Evolutionary conservation across 2,888 invertebrate genomes (phyloP).

Genomic region (Subacronicta megacephala): DNA sequence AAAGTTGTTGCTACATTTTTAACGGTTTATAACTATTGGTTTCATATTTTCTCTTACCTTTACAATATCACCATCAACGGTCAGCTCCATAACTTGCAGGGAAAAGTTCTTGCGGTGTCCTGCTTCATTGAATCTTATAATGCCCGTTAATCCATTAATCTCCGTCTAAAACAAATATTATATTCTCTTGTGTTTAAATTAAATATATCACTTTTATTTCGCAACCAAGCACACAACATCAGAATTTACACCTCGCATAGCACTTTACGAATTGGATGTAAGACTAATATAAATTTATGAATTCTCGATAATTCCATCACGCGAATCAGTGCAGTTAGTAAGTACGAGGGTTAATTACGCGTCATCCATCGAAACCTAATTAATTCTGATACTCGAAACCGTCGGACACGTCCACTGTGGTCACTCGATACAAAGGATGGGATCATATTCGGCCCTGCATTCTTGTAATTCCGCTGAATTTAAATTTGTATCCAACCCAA

Average conservation of each 20-base stretch:
- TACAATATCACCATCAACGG: slow-evolving; percentile 95
- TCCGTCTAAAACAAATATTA: slow-evolving; percentile 92
- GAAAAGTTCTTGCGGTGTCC: slow-evolving; percentile 96
- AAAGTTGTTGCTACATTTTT: slow-evolving; percentile 3
- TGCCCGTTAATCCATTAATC: slow-evolving; percentile 96
- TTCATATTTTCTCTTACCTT: slow-evolving; percentile 88
- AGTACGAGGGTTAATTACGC: slow-evolving; percentile 69
- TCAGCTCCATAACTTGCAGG: slow-evolving; percentile 96
- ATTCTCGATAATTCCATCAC: slow-evolving; percentile 52
- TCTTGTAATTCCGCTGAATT: slow-evolving; percentile 68
- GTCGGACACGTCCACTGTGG: slow-evolving; percentile 45
- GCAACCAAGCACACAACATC: slow-evolving; percentile 1
- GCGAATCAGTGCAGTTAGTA: slow-evolving; percentile 59
- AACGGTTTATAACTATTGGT: slow-evolving; percentile 7
- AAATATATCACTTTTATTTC: slow-evolving; percentile 46
- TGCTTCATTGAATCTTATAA: slow-evolving; percentile 95
- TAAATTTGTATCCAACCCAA: slow-evolving; percentile 65
- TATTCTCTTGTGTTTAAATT: slow-evolving; percentile 66
- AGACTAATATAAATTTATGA: slow-evolving; percentile 36
- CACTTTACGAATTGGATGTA: slow-evolving; percentile 17
- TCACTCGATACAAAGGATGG: slow-evolving; percentile 65
- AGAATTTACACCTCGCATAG: slow-evolving; percentile 8
- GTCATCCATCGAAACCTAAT: slow-evolving; percentile 71
- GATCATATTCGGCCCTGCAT: slow-evolving; percentile 70
- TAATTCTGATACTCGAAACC: slow-evolving; percentile 63